phyloP scores from a whole-genome alignment of 2,888 invertebrate species.

The Tetragnatha montana region DNA sequence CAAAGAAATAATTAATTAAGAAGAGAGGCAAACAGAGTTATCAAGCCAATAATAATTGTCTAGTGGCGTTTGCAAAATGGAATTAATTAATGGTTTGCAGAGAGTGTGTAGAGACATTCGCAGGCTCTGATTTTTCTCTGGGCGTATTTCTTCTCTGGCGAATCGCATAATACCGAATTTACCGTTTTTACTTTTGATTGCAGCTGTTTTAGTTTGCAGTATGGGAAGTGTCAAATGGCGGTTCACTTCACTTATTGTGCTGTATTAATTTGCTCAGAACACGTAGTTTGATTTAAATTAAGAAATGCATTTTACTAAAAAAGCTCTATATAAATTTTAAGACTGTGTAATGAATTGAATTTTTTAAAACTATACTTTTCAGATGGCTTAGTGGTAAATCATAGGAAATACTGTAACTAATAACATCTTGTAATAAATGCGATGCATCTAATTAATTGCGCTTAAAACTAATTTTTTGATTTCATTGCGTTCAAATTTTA shows the following conservation, averaged over 20 bases:
- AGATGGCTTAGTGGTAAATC: neutral
- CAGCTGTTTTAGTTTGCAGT: too few relatives aligned
- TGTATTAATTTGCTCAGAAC: too few relatives aligned
- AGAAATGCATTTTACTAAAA: too few relatives aligned
- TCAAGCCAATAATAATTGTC: conserved; percentile 60
- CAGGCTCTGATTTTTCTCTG: neutral
- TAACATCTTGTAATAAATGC: too few relatives aligned
- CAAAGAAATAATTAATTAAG: conserved; percentile 59
- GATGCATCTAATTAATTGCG: neutral
- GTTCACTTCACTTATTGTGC: too few relatives aligned
- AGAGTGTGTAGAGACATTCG: neutral
- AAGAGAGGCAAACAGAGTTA: conserved; percentile 49
- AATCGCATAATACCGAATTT: neutral
- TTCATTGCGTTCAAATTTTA: neutral
- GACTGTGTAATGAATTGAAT: neutral
- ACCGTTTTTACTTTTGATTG: too few relatives aligned
- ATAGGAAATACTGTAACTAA: too few relatives aligned
- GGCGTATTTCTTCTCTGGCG: conserved; percentile 2
- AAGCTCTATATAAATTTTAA: too few relatives aligned
- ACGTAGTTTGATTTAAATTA: too few relatives aligned
- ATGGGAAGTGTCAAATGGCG: too few relatives aligned
- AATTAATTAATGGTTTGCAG: conserved; percentile 54
- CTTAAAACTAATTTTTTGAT: neutral
- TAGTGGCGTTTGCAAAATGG: conserved; percentile 14
- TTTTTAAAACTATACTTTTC: neutral